Evolutionary conservation across 2,888 invertebrate species (phyloP), one percentile per base, ranked within the genome.

Genomic region (Danaus chrysippus): DNA sequence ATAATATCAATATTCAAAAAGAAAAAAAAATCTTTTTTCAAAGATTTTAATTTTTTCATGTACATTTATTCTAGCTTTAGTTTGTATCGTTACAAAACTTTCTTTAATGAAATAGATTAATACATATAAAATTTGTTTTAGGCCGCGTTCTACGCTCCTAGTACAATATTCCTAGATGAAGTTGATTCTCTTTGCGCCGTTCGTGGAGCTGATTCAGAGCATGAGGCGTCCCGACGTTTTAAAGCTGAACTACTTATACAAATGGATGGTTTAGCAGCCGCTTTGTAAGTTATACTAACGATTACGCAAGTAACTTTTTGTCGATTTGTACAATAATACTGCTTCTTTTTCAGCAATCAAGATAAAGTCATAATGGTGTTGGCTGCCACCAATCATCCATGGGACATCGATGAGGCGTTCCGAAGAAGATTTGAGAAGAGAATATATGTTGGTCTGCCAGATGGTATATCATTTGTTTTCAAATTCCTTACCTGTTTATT

Each of bases 371-470:
- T 34, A 34, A 96, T 97, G 95, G 97, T 97, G 13, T 82, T 97
- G 69, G 97, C 97, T 0, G 97, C 97, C 8, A 97, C 97, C 0
- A 97, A 97, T 84, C 96, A 96, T 78, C 97, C 97, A 0, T 97
- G 97, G 97, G 96, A 97, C 76, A 94, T 97, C 69, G 97, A 96
- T 76, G 97, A 97, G 76, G 97, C 97, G 0, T 93, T 97, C 72
- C 90, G 96, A 42, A 91, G 97, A 71, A 92, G 97, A 56, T 94
- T 97, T 69, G 97, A 97, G 77, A 97, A 97, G 83, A 92, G 97
- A 70, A 96, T 97, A 71, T 97, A 96, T 81, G 96, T 97, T 72
- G 96, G 96, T 19, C 89, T 97, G 62, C 97, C 97, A 44, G 94
- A 94, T 78, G 93, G 94, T 93, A 65, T 46, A n/a, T 13, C 13